A percentile compares a stretch with the other conserved stretches of the same genome.
phyloP scores from a whole-genome alignment of 2,113 vertebrate species.

The Phyllostomus discolor region DNA sequence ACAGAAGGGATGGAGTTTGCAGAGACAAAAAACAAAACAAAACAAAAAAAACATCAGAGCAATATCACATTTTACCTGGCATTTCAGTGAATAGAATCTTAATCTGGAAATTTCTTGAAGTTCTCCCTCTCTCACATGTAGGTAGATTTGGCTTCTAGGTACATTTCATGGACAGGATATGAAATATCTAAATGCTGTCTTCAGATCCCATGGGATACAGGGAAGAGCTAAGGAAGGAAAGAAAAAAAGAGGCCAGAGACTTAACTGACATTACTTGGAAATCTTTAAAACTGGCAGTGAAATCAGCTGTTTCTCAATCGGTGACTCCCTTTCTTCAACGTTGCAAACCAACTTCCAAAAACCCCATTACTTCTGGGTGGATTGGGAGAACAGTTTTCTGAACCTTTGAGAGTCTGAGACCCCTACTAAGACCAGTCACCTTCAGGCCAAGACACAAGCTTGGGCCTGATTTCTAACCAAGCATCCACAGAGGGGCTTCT shows the following conservation, averaged over 20 bases:
- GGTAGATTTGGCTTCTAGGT: neutral
- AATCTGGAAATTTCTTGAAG: neutral
- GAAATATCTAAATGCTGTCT: neutral
- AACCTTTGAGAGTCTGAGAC: neutral
- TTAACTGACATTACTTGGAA: neutral
- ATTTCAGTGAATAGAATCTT: neutral
- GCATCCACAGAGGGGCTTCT: neutral
- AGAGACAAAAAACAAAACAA: neutral
- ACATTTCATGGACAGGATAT: neutral
- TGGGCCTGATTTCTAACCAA: neutral
- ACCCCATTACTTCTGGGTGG: neutral
- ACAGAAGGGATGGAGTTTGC: neutral
- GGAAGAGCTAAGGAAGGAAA: neutral
- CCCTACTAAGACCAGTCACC: neutral
- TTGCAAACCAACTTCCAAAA: neutral
- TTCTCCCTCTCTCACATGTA: neutral
- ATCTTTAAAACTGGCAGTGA: neutral
- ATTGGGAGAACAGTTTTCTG: neutral
- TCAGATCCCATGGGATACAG: neutral
- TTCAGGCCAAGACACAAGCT: neutral
- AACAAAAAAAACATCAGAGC: neutral
- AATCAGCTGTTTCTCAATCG: neutral
- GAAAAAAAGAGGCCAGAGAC: neutral
- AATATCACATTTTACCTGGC: neutral
- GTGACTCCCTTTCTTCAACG: neutral